Evolutionary conservation across 2,113 vertebrate genomes (phyloP).

Genomic region (Brachyhypopomus occidentalis): DNA sequence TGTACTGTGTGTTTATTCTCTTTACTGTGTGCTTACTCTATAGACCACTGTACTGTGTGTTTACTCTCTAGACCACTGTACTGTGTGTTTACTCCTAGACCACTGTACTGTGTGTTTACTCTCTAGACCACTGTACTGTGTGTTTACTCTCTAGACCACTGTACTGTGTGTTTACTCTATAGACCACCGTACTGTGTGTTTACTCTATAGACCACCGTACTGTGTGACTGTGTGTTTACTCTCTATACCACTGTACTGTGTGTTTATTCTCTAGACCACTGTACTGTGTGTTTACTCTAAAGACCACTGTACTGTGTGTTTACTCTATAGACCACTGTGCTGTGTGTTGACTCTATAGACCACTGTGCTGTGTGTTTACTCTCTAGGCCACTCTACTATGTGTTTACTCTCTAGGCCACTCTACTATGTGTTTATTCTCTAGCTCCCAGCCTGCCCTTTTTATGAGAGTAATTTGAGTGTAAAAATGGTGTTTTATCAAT

Average conservation of each 20-base stretch:
- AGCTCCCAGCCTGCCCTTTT: background rate
- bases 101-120: background rate
- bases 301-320: no score
- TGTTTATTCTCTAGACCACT: background rate
- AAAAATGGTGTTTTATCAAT: slow-evolving; percentile 46
- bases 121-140: background rate
- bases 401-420: background rate
- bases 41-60: no score
- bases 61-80: no score
- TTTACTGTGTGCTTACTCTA: no score
- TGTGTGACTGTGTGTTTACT: no score
- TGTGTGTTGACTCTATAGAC: no score
- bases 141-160: no score
- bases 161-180: no score
- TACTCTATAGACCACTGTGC: no score
- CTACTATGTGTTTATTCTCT: background rate
- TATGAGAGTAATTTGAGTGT: slow-evolving; percentile 28
- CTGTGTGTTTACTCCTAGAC: background rate
- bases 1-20: background rate
- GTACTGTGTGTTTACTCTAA: background rate
- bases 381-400: no score
- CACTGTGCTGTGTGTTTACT: no score
- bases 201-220: background rate
- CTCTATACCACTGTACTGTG: no score
- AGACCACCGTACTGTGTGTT: background rate